A percentile compares a stretch with the other conserved stretches of the same genome.
Evolutionary conservation across 2,797 vertebrate species (phyloP).

Genomic region (Tinamus major): DNA sequence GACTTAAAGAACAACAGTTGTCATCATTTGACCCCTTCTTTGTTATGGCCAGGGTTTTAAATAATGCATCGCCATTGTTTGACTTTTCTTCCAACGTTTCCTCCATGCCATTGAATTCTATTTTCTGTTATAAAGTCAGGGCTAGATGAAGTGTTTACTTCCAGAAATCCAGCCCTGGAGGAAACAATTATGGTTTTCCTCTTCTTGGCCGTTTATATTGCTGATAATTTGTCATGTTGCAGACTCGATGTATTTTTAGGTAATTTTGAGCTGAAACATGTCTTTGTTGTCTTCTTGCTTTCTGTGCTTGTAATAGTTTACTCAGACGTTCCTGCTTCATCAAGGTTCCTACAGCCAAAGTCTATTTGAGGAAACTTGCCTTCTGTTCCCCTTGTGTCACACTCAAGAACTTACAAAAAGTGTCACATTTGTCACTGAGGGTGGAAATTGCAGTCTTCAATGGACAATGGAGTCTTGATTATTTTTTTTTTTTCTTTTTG

Average conservation of each 20-base stretch:
- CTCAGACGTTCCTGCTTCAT: neutral
- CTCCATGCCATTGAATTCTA: slow-evolving; percentile 47
- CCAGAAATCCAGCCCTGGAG: slow-evolving; percentile 14
- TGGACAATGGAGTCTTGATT: neutral
- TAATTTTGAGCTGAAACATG: neutral
- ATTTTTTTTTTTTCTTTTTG: neutral
- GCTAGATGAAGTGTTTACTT: slow-evolving; percentile 42
- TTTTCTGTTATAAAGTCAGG: neutral
- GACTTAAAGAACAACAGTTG: neutral
- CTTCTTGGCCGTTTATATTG: slow-evolving; percentile 31
- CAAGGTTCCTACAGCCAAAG: neutral
- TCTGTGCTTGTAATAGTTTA: neutral
- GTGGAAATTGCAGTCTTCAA: neutral
- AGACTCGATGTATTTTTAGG: slow-evolving; percentile 24
- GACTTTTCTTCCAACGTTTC: neutral
- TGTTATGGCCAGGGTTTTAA: neutral
- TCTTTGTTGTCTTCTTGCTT: neutral
- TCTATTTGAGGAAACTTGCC: neutral
- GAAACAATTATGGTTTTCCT: slow-evolving; percentile 50
- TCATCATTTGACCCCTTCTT: neutral
- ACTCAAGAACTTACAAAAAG: neutral
- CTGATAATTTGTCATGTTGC: neutral
- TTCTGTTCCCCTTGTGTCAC: neutral
- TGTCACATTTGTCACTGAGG: neutral
- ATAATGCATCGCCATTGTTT: neutral